These are phyloP conservation scores for Cephus rjabovi DNA, from an alignment of 2,888 invertebrate species.

Conservation along the genomic window DNA sequence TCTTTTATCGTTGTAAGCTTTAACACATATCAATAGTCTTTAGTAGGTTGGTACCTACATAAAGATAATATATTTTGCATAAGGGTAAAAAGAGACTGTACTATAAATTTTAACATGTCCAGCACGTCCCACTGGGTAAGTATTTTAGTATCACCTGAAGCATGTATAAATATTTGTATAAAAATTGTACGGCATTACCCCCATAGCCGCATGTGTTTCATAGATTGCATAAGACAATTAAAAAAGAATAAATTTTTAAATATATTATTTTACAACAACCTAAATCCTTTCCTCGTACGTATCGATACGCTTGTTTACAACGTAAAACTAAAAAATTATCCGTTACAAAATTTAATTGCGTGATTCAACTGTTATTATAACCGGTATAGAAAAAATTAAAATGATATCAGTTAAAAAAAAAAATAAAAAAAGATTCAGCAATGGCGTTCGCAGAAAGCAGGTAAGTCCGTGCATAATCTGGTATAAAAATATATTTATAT, in stretches of 20 bases:
- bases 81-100: background rate
- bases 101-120: background rate
- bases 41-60: background rate
- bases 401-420: background rate
- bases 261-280: background rate
- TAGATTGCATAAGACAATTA: background rate
- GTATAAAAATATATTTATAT: slow-evolving; percentile 36
- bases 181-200: background rate
- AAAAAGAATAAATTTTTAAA: background rate
- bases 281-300: background rate
- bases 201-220: background rate
- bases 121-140: background rate
- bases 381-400: background rate
- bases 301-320: background rate
- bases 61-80: background rate
- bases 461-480: background rate
- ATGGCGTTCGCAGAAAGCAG: background rate
- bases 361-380: background rate
- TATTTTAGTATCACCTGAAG: background rate
- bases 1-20: background rate
- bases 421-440: background rate
- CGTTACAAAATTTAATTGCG: background rate
- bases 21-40: background rate
- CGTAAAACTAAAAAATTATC: background rate
- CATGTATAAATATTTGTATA: background rate